Conservation (phyloP, 2,113 vertebrate genomes). For the Urocolius indicus region DNA sequence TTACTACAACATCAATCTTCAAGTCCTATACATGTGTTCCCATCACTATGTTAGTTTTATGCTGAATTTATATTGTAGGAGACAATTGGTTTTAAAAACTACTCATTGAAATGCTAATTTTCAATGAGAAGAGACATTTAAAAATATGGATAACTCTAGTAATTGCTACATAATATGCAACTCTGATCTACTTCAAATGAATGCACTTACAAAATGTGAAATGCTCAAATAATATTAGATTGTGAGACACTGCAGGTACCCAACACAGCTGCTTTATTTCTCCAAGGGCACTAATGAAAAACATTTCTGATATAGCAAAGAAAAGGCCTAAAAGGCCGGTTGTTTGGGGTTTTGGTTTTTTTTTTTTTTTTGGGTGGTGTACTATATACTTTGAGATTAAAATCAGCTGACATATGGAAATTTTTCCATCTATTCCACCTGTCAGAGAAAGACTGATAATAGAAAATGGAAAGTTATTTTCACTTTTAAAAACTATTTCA, state of each 20-base stretch:
- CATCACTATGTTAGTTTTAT: constrained; percentile 2
- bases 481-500: neutral
- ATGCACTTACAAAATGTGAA: neutral
- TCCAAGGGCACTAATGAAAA: neutral
- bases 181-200: constrained; percentile 5
- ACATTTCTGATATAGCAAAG: neutral
- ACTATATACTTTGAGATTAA: neutral
- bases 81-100: neutral
- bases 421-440: neutral
- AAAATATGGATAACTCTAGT: neutral
- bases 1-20: neutral
- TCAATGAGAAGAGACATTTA: neutral
- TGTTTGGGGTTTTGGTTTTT: too few relatives aligned
- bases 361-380: too few relatives aligned
- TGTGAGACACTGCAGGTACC: neutral
- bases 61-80: neutral
- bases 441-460: neutral
- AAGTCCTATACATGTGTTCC: neutral
- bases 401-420: neutral
- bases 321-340: neutral
- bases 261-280: neutral
- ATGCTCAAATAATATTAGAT: neutral
- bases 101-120: constrained; percentile 12
- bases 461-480: neutral
- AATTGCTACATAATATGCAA: neutral